Percentiles rank a stretch among this genome's conserved stretches.
These are phyloP conservation scores for Linhomoeus sp. DNA, from an alignment of 2,888 invertebrate genomes.

Conservation along the genomic window DNA sequence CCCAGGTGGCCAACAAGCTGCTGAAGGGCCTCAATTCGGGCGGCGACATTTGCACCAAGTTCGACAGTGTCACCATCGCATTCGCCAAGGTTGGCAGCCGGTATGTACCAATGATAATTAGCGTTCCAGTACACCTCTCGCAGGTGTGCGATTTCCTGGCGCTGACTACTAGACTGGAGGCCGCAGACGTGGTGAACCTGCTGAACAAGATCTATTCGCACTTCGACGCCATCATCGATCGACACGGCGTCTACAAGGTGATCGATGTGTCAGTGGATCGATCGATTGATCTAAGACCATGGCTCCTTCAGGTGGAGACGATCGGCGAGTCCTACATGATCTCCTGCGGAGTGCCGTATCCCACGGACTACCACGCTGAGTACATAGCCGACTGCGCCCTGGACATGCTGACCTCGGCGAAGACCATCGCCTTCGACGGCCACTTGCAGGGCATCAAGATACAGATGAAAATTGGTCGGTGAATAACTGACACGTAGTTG, in stretches of 20 bases:
- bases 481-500: too few relatives aligned
- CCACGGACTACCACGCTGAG: slow-evolving; percentile 8
- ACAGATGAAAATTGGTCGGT: slow-evolving; percentile 4
- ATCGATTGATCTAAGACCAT: too few relatives aligned
- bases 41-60: too few relatives aligned
- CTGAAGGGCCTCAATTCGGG: too few relatives aligned
- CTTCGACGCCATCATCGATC: slow-evolving; percentile 80
- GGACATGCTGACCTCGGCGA: slow-evolving; percentile 12
- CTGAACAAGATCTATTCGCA: slow-evolving; percentile 41
- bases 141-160: slow-evolving; percentile 48
- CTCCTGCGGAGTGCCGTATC: slow-evolving; percentile 14
- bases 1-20: too few relatives aligned
- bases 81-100: slow-evolving; percentile 88
- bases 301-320: slow-evolving; percentile 11
- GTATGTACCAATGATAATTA: too few relatives aligned
- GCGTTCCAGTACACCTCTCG: too few relatives aligned
- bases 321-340: slow-evolving; percentile 18
- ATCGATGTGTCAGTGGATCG: too few relatives aligned
- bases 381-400: slow-evolving; percentile 14
- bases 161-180: slow-evolving; percentile 80
- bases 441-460: not conserved
- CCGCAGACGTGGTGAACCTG: slow-evolving; percentile 94
- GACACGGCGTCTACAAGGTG: slow-evolving; percentile 56
- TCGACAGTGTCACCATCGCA: slow-evolving; percentile 77
- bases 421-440: slow-evolving; percentile 8